These are phyloP conservation scores for Leptothorax acervorum DNA, from an alignment of 2,888 invertebrate species.

Conservation along the genomic window DNA sequence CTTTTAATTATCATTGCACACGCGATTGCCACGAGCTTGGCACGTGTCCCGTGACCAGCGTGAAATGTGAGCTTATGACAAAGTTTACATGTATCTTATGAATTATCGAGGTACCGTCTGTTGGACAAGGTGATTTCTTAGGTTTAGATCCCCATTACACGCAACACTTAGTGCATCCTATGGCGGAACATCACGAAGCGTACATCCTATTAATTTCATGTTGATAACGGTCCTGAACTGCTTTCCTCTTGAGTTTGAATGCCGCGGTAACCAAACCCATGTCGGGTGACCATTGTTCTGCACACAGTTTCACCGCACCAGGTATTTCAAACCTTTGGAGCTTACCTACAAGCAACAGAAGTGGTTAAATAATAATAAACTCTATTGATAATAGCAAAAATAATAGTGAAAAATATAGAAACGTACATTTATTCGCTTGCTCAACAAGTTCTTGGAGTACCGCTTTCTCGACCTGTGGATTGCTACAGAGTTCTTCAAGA, in stretches of 20 bases:
- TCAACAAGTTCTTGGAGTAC: constrained; percentile 93
- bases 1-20: neutral
- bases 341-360: constrained; percentile 89
- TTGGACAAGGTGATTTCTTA: constrained; percentile 50
- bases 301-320: constrained; percentile 93
- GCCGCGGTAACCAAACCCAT: constrained; percentile 99
- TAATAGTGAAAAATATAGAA: constrained; percentile 8
- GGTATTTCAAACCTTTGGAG: constrained; percentile 97
- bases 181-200: constrained; percentile 90
- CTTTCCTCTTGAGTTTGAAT: constrained; percentile 98
- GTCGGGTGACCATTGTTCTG: constrained; percentile 98
- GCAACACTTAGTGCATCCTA: constrained; percentile 58
- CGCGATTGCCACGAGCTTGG: constrained; percentile 31
- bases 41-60: constrained; percentile 31
- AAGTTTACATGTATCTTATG: constrained; percentile 37
- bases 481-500: constrained; percentile 90
- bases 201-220: constrained; percentile 98
- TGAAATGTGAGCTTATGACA: constrained; percentile 45
- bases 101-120: constrained; percentile 58
- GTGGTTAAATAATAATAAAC: neutral
- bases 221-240: constrained; percentile 97
- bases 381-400: neutral
- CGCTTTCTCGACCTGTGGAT: constrained; percentile 91
- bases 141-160: constrained; percentile 60
- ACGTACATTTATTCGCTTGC: constrained; percentile 94